Base-by-base conservation (phyloP, 1,140 invertebrate species). In the Watersipora subatra region DNA sequence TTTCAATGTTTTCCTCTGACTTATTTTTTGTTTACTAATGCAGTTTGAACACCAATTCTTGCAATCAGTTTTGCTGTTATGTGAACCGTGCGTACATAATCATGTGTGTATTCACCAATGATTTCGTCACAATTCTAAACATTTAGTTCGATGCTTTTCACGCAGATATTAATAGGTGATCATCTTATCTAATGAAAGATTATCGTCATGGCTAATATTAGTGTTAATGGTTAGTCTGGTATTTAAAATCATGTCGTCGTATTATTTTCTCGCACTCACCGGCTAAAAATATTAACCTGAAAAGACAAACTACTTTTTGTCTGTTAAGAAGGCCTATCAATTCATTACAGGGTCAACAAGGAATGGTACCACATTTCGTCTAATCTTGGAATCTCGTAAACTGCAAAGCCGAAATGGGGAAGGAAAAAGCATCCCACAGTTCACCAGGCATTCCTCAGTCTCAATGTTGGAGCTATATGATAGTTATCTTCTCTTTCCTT, bases 391-490 rank as follows among this genome's bases (percentile, higher is more conserved):
- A 7, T 46, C 7, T 46, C n/a, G n/a, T 7, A 46, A 46, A 12
- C n/a, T n/a, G 7, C 7, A 7, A 46, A 46, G 34, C 34, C 7
- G n/a, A 46, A 12, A 46, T 12, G n/a, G n/a, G 34, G n/a, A 7
- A 46, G n/a, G n/a, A 46, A 7, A 46, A 46, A n/a, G 7, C 7
- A n/a, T 46, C 34, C n/a, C 34, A 46, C n/a, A n/a, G 34, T 46
- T 46, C 34, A 46, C 34, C 34, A 7, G 34, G 34, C 7, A 46
- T 46, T n/a, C n/a, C 34, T 46, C 34, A 46, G 34, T 46, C 34
- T 12, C 34, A 46, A 46, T 59, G 58, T 22, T 59, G 58, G 58
- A 24, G 58, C 58, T 59, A 59, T 22, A 59, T 59, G 58, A 22
- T 28, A 17, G 58, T 59, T 7, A 17, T 59, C 58, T 59, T 12